Evolutionary conservation across 2,797 vertebrate species (phyloP), one percentile per base, ranked within the genome.

Genomic region (Chiloscyllium punctatum): DNA sequence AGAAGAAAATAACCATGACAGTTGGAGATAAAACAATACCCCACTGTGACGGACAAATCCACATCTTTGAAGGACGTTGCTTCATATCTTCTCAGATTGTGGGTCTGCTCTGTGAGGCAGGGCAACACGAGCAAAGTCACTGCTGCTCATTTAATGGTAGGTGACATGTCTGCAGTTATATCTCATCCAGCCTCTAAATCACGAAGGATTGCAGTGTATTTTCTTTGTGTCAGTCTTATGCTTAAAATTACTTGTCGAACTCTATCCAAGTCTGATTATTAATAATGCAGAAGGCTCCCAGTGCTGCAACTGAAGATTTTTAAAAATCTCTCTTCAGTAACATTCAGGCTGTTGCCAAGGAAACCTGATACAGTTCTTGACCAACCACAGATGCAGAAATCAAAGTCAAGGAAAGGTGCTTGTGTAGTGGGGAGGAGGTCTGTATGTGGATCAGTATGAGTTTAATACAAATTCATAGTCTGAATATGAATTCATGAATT

Each of bases 261-360:
- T n/a, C 74, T 95, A 90, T 92, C 84, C 68, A 72, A 68, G 96
- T 95, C 82, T 53, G 68, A 72, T 90, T 94, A 96, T 96, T 71
- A 95, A 96, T 96, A 96, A 96, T 96, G 90, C 82, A 96, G 57
- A 7, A 96, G 90, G 84, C 51, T 25, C 74, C 86, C 87, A 95
- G 92, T 71, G 72, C 94, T 86, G 51, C 48, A 95, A 94, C n/a
- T 82, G 86, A 84, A 74, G 95, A 77, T 95, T 77, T 91, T 69
- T 69, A 69, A 48, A 48, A 48, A 77, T 92, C 88, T 37, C 51
- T 82, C n/a, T 69, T 95, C 87, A 95, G 94, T 95, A 94, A 95
- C 94, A 71, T 74, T 77, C 11, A 95, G 77, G 82, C 95, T 87
- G 95, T 96, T 96, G 71, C 96, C 69, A 92, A 90, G 95, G 95